These are phyloP conservation scores for Drosophila watanabei DNA, from an alignment of 1,140 invertebrate species.

Conservation along the genomic window DNA sequence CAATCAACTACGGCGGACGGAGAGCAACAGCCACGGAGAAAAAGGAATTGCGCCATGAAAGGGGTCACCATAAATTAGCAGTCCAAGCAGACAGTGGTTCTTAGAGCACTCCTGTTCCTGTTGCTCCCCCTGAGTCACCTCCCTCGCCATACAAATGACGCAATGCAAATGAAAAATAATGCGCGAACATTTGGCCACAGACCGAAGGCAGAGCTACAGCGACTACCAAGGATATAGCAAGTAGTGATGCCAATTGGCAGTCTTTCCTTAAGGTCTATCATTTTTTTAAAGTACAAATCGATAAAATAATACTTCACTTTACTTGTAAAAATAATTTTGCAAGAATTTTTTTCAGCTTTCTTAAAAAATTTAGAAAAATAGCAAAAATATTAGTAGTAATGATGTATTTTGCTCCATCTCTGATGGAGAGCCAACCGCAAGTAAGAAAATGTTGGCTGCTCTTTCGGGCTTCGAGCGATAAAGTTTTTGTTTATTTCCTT, in stretches of 20 bases:
- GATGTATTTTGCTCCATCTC: conserved; percentile 2
- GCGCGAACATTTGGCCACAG: conserved; percentile 52
- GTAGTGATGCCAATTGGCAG: conserved; percentile 8
- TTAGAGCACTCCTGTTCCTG: background rate
- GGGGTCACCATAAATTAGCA: conserved; percentile 67
- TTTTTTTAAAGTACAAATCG: background rate
- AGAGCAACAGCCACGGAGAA: conserved; percentile 23
- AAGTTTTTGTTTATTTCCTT: conserved; percentile 59
- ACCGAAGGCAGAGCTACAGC: background rate
- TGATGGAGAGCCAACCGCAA: conserved; percentile 8
- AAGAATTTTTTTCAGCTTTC: no score
- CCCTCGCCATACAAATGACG: conserved; percentile 58
- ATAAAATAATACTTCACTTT: background rate
- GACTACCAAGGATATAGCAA: background rate
- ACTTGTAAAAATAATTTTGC: no score
- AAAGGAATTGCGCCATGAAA: conserved; percentile 17
- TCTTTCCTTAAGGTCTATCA: background rate
- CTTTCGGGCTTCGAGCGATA: conserved; percentile 16
- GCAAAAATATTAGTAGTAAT: background rate
- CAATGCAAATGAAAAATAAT: conserved; percentile 74
- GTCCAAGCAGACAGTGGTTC: conserved; percentile 52
- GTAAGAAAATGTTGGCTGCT: conserved; percentile 26
- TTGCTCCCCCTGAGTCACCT: conserved; percentile 3
- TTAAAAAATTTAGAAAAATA: background rate
- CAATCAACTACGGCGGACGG: conserved; percentile 59